These are phyloP conservation scores for Thryonomys swinderianus DNA, from an alignment of 2,113 vertebrate genomes.

Conservation along the genomic window DNA sequence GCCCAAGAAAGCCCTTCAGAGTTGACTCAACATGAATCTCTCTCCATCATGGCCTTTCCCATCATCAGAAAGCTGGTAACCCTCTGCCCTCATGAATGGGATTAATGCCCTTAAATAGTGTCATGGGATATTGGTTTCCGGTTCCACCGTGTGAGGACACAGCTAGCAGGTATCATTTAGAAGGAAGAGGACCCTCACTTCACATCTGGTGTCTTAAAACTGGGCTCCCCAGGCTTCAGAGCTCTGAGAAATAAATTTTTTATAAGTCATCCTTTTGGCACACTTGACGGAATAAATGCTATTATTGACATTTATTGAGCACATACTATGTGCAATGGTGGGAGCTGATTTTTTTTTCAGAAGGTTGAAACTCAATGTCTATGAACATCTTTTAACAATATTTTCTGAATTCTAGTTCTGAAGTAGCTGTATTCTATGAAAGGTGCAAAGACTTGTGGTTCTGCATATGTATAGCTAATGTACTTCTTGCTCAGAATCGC, in stretches of 20 bases:
- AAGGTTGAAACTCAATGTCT: not conserved
- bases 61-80: not conserved
- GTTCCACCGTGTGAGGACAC: not conserved
- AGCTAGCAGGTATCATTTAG: not conserved
- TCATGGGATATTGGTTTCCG: not conserved
- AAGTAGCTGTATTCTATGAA: constrained; percentile 2
- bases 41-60: not conserved
- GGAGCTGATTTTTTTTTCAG: not conserved
- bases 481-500: constrained; percentile 29
- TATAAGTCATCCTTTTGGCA: not conserved
- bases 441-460: not conserved
- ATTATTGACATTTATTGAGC: not conserved
- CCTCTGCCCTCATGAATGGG: not conserved
- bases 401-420: constrained; percentile 33
- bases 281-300: not conserved
- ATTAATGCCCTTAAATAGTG: not conserved
- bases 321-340: not conserved
- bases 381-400: constrained; percentile 45
- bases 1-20: not conserved
- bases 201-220: not conserved
- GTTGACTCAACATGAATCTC: too few relatives aligned
- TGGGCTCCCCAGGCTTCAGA: not conserved
- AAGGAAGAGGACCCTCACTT: not conserved
- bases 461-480: not conserved
- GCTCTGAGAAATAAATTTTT: not conserved